Evolutionary conservation across 2,113 vertebrate genomes (phyloP), one percentile per base, ranked within the genome.

Genomic region (Aphyosemion australe): DNA sequence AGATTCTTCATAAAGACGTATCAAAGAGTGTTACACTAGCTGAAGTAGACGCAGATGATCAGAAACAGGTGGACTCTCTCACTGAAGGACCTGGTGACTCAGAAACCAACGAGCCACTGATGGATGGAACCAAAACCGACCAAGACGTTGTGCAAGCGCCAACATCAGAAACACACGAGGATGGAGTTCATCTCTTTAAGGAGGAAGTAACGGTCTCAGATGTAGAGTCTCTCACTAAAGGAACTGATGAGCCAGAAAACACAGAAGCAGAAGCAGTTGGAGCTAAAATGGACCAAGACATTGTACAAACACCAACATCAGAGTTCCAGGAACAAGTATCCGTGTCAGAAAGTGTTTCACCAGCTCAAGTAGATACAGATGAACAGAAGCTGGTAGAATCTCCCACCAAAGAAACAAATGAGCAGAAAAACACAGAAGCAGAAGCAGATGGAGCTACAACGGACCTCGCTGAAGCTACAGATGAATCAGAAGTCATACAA

Each of bases 1-100:
- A 66, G 18, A 14, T 12, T 31, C 12, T 43, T 9, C 19, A 67
- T 20, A 41, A 61, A 21, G 56, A 85, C 50, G 49, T 13, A 41
- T 32, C 46, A n/a, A 55, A 62, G 7, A 39, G 61, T 5, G 6
- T 51, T 20, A 15, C 49, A 10, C 39, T 12, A 18, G 47, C 12
- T 48, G 46, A 64, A 59, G 63, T 15, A 19, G 20, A 50, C 50
- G 3, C 10, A 48, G 60, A 52, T 8, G 59, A 64, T 32, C n/a
- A 37, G 2, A 49, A 65, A 46, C 31, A 55, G 13, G 14, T 10
- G 8, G 50, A 32, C 13, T 32, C 50, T n/a, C 50, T 37, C 2
- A 37, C 2, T 10, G 34, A 37, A 3, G 34, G 1, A 37, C 6
- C 34, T 7, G 34, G 1, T 37, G 34, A 37, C 1, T 1, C 34